A percentile compares a stretch with the other conserved stretches of the same genome.
These are phyloP conservation scores for Etheostoma perlongum DNA, from an alignment of 2,797 vertebrate species.

Conservation along the genomic window DNA sequence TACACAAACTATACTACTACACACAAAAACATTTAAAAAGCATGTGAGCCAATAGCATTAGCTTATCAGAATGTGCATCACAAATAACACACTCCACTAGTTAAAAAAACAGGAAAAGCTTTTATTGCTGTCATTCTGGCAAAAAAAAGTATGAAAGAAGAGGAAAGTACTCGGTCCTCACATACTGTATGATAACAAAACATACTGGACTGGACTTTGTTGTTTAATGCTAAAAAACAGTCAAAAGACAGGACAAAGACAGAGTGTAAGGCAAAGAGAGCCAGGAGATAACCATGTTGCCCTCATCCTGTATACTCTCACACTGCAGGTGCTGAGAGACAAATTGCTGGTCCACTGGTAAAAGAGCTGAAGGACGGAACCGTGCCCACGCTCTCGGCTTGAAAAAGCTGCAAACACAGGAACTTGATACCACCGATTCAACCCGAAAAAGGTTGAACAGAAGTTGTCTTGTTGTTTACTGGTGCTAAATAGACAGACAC, in stretches of 20 bases:
- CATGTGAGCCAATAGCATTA: neutral
- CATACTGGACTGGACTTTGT: slow-evolving; percentile 18
- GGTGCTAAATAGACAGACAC: slow-evolving; percentile 16
- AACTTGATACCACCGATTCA: slow-evolving; percentile 25
- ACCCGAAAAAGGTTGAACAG: slow-evolving; percentile 20
- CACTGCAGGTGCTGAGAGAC: slow-evolving; percentile 53
- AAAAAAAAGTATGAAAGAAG: slow-evolving; percentile 7
- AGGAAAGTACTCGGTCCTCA: slow-evolving; percentile 1
- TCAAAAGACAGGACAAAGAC: slow-evolving; percentile 8
- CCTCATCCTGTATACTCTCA: slow-evolving; percentile 53
- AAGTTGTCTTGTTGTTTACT: slow-evolving; percentile 16
- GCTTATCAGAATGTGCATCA: slow-evolving; percentile 12
- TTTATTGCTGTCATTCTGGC: slow-evolving; percentile 10
- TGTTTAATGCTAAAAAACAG: slow-evolving; percentile 28
- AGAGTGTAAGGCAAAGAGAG: slow-evolving; percentile 44
- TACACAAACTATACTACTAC: neutral
- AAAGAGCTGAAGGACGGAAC: slow-evolving; percentile 60
- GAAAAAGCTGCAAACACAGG: slow-evolving; percentile 48
- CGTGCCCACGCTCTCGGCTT: slow-evolving; percentile 48
- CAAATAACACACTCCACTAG: neutral
- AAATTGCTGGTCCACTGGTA: slow-evolving; percentile 56
- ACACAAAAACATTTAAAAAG: neutral
- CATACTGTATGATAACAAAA: slow-evolving; percentile 12
- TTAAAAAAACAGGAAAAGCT: slow-evolving; percentile 23
- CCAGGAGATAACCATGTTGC: slow-evolving; percentile 60